Evolutionary conservation across 1,140 invertebrate species (phyloP).

Genomic region (Babylonia areolata): DNA sequence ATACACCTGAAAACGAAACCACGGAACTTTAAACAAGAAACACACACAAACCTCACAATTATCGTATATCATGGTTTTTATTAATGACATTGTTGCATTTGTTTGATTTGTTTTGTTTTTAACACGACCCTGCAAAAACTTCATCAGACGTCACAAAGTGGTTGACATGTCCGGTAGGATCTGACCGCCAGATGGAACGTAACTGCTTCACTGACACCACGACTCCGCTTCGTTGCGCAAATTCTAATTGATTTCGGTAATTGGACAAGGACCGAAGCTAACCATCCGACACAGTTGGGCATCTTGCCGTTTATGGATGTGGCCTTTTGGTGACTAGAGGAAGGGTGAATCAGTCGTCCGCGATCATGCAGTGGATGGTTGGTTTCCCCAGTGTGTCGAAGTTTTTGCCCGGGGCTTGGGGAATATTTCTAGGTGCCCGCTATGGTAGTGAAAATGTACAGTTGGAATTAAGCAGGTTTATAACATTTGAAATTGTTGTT

Average conservation of each 20-base stretch:
- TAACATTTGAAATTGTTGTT: too few relatives aligned
- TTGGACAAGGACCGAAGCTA: constrained; percentile 3
- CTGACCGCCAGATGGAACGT: not conserved
- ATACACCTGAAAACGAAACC: too few relatives aligned
- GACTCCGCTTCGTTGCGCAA: not conserved
- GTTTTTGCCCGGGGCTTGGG: too few relatives aligned
- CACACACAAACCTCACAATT: too few relatives aligned
- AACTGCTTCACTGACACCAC: not conserved
- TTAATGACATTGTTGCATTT: not conserved
- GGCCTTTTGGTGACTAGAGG: not conserved
- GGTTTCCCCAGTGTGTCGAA: too few relatives aligned
- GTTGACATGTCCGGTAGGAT: not conserved
- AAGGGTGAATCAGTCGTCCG: not conserved
- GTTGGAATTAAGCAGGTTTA: too few relatives aligned
- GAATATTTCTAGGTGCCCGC: too few relatives aligned
- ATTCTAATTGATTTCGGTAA: constrained; percentile 2
- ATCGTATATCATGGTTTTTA: not conserved
- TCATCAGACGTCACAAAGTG: not conserved
- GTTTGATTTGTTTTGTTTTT: not conserved
- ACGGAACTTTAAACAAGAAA: too few relatives aligned
- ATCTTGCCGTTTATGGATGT: not conserved
- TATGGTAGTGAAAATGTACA: too few relatives aligned
- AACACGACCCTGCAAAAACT: too few relatives aligned
- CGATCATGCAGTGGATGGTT: not conserved
- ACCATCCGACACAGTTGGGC: not conserved